Conservation (phyloP, 2,888 invertebrate species). For the Spicauda simplicius region DNA sequence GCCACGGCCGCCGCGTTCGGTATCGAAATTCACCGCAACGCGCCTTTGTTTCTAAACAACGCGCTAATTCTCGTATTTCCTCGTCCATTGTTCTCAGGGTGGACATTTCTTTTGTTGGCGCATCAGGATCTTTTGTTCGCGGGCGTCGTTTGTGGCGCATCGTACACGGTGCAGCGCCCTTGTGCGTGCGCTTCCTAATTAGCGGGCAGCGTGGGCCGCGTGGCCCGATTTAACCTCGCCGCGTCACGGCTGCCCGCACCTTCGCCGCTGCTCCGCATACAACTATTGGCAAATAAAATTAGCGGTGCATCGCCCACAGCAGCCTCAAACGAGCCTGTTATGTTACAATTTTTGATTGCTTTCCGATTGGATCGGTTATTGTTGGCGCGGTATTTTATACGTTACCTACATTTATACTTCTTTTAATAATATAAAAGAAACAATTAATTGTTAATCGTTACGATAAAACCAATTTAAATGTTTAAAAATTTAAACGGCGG, state of each 20-base stretch:
- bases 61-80: conserved; percentile 53
- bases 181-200: conserved; percentile 80
- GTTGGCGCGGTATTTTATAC: too few species aligned
- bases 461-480: too few species aligned
- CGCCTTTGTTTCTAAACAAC: conserved; percentile 67
- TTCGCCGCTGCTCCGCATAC: too few species aligned
- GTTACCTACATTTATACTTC: too few species aligned
- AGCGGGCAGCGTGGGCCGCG: conserved; percentile 65
- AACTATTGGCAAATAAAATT: conserved; percentile 24
- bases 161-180: conserved; percentile 70
- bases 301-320: conserved; percentile 11
- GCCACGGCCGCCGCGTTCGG: conserved; percentile 51
- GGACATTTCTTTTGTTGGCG: conserved; percentile 45
- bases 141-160: conserved; percentile 54
- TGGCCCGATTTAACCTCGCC: conserved; percentile 73
- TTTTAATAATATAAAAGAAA: too few species aligned
- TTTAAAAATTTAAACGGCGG: too few species aligned
- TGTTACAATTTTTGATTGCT: conserved; percentile 11
- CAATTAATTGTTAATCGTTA: too few species aligned
- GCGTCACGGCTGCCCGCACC: conserved; percentile 58
- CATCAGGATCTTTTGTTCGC: conserved; percentile 58
- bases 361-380: too few species aligned
- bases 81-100: conserved; percentile 34
- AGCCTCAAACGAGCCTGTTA: conserved; percentile 7
- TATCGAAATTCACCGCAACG: conserved; percentile 63